Evolutionary conservation across 2,113 vertebrate species (phyloP).

Genomic region (Entomyzon cyanotis): DNA sequence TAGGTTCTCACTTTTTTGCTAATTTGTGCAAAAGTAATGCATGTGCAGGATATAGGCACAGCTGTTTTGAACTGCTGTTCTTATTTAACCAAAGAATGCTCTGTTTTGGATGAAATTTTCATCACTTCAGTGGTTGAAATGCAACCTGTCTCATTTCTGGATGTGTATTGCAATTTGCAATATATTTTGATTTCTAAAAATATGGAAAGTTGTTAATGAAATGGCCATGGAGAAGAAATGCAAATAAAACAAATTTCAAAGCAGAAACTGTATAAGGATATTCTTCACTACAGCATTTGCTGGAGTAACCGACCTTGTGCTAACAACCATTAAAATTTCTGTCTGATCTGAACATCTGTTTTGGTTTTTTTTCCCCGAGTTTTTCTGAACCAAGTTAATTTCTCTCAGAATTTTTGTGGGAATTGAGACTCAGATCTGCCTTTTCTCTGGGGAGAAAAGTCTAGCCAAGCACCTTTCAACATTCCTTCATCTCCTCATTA

Average conservation of each 20-base stretch:
- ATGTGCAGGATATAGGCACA: conserved; percentile 11
- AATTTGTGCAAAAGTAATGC: neutral
- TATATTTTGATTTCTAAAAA: conserved; percentile 27
- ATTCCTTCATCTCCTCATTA: neutral
- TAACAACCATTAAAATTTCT: neutral
- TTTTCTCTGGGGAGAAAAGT: neutral
- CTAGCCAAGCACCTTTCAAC: neutral
- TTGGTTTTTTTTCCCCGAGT: neutral
- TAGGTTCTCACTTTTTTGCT: neutral
- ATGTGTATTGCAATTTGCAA: conserved; percentile 2
- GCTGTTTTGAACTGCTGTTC: conserved; percentile 6
- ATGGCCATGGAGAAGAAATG: neutral
- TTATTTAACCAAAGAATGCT: conserved; percentile 65
- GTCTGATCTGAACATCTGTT: neutral
- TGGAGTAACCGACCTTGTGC: neutral
- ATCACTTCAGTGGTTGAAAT: conserved; percentile 25
- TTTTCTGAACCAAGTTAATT: neutral
- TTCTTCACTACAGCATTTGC: neutral
- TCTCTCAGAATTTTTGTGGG: neutral
- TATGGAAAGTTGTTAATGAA: neutral
- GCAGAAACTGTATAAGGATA: neutral
- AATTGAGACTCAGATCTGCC: neutral
- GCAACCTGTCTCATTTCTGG: neutral
- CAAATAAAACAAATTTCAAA: conserved; percentile 45
- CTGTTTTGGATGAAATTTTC: neutral